Percentiles rank a stretch among this genome's conserved stretches.
phyloP scores from a whole-genome alignment of 1,140 invertebrate species.

The Pentalonia nigronervosa region DNA sequence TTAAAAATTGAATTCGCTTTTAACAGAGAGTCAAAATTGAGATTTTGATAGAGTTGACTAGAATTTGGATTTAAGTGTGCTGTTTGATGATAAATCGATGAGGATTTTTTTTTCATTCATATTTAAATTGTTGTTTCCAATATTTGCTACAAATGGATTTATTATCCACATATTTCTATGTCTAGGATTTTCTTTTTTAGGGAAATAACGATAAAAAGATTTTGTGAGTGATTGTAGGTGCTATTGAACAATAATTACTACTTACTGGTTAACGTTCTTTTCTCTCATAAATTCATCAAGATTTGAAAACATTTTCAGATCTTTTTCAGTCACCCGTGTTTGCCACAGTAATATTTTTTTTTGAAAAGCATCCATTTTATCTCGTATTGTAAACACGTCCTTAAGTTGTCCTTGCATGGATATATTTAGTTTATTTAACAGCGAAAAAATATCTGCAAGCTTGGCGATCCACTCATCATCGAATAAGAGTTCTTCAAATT shows the following conservation, averaged over 20 bases:
- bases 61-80: not conserved
- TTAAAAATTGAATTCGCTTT: constrained; percentile 50
- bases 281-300: too few species aligned
- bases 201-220: too few species aligned
- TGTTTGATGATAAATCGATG: constrained; percentile 4
- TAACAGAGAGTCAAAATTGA: not conserved
- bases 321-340: too few species aligned
- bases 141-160: too few species aligned
- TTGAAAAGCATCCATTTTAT: too few species aligned
- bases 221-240: too few species aligned
- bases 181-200: too few species aligned
- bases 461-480: constrained; percentile 59
- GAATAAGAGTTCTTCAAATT: constrained; percentile 43
- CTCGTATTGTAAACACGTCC: constrained; percentile 46
- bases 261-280: too few species aligned
- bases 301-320: too few species aligned
- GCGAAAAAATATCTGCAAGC: constrained; percentile 59
- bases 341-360: too few species aligned
- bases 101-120: constrained; percentile 6
- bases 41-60: not conserved
- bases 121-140: not conserved
- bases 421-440: constrained; percentile 58
- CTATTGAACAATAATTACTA: too few species aligned
- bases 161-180: too few species aligned
- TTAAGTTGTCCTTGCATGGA: constrained; percentile 55